Evolutionary conservation across 2,113 vertebrate genomes (phyloP).

Genomic region (Sander vitreus): DNA sequence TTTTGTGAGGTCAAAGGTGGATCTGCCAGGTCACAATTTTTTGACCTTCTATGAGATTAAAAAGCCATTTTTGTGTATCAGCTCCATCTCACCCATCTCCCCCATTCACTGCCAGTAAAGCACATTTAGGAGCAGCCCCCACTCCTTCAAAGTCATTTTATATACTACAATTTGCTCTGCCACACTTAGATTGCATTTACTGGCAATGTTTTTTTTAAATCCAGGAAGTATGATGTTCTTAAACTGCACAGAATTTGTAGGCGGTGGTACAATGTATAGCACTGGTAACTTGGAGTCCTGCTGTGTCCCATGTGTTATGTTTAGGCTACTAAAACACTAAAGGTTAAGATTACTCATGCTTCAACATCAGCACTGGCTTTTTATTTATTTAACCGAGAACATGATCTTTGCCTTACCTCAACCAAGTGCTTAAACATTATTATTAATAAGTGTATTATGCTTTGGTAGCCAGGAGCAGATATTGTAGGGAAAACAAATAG

Average conservation of each 20-base stretch:
- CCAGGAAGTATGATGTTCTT: background rate
- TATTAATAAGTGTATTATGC: background rate
- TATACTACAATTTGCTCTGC: background rate
- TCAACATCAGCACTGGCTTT: slow-evolving; percentile 7
- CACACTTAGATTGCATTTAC: background rate
- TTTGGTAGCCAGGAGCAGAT: background rate
- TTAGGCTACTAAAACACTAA: background rate
- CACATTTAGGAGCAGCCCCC: background rate
- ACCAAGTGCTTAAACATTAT: background rate
- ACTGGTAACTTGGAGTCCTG: background rate
- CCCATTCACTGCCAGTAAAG: background rate
- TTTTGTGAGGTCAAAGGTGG: slow-evolving; percentile 60
- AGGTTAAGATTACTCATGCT: background rate
- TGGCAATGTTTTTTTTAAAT: background rate
- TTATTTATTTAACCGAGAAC: background rate
- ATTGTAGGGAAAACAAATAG: background rate
- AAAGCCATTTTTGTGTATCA: slow-evolving; percentile 27
- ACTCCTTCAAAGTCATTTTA: background rate
- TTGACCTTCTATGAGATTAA: slow-evolving; percentile 45
- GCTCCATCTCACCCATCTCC: background rate
- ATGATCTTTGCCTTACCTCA: background rate
- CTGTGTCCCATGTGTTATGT: background rate
- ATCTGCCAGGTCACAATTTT: slow-evolving; percentile 34
- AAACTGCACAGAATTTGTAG: background rate
- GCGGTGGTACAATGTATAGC: background rate